A percentile compares a stretch with the other conserved stretches of the same genome.
Conservation (phyloP, 2,113 vertebrate species). For the Clarias batrachus region DNA sequence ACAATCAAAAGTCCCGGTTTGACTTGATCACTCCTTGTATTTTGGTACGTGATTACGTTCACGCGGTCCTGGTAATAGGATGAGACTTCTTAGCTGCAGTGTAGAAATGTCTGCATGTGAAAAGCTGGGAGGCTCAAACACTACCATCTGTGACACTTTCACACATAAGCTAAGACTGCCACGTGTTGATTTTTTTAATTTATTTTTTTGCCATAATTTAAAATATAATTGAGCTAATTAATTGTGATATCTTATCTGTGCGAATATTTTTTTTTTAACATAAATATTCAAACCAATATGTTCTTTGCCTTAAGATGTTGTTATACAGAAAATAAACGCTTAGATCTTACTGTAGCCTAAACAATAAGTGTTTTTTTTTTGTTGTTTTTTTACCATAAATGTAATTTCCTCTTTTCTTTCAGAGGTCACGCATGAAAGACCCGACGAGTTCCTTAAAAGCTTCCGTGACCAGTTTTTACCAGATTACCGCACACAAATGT, state of each 20-base stretch:
- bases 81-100: not conserved
- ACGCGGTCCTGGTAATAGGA: not conserved
- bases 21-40: not conserved
- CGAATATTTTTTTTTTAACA: not conserved
- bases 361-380: too few species aligned
- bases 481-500: not conserved
- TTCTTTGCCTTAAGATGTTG: not conserved
- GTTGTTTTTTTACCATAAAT: not conserved
- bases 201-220: not conserved
- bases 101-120: not conserved
- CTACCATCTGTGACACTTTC: not conserved
- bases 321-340: not conserved
- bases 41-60: not conserved
- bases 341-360: not conserved
- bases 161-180: not conserved
- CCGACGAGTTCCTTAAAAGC: not conserved
- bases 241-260: not conserved
- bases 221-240: not conserved
- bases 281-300: not conserved
- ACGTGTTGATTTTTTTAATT: not conserved
- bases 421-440: not conserved
- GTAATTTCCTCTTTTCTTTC: not conserved
- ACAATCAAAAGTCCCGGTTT: too few species aligned
- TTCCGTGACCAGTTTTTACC: not conserved
- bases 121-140: not conserved